Evolutionary conservation across 2,113 vertebrate genomes (phyloP).

Genomic region (Anser brachyrhynchus): DNA sequence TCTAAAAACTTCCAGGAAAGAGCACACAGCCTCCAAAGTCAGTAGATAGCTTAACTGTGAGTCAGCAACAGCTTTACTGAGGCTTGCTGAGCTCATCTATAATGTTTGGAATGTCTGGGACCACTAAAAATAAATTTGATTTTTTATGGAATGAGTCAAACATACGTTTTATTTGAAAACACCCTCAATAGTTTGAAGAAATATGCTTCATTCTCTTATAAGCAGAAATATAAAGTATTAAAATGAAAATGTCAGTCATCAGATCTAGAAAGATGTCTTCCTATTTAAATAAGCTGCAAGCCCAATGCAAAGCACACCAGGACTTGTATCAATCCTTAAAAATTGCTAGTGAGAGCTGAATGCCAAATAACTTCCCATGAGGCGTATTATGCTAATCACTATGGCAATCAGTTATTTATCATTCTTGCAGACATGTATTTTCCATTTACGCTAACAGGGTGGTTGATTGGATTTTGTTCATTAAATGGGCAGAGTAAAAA

Average conservation of each 20-base stretch:
- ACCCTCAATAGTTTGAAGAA: not conserved
- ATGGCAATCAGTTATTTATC: conserved; percentile 68
- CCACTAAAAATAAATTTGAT: not conserved
- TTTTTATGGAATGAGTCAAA: not conserved
- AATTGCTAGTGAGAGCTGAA: conserved; percentile 16
- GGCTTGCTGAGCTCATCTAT: not conserved
- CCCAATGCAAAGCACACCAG: conserved; percentile 2
- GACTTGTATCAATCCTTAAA: conserved; percentile 21
- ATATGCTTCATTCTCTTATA: conserved; percentile 37
- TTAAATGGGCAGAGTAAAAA: conserved; percentile 73
- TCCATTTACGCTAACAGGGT: conserved; percentile 72
- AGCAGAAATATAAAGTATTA: not conserved
- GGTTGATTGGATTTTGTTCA: conserved; percentile 76
- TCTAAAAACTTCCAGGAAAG: not conserved
- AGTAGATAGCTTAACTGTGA: not conserved
- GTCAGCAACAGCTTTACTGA: not conserved
- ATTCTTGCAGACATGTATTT: conserved; percentile 68
- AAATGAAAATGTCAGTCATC: conserved; percentile 31
- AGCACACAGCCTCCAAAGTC: not conserved
- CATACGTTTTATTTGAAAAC: not conserved
- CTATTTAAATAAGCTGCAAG: not conserved
- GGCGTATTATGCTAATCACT: conserved; percentile 50
- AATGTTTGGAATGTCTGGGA: not conserved
- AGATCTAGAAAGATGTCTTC: conserved; percentile 20
- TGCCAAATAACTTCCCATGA: conserved; percentile 49